Evolutionary conservation across 1,140 invertebrate genomes (phyloP).

Genomic region (Sycophaga agraensis): DNA sequence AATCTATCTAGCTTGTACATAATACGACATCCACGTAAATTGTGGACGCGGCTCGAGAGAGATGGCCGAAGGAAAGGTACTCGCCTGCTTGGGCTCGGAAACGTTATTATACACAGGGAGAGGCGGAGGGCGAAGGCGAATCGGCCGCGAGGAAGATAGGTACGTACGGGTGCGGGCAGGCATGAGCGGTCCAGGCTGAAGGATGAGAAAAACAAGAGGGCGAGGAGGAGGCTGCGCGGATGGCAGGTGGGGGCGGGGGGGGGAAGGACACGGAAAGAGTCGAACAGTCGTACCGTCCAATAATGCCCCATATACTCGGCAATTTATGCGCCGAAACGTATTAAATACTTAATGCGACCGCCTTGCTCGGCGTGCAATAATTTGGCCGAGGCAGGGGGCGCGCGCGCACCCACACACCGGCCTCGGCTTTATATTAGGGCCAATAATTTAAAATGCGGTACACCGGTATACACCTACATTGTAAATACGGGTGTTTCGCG

Average conservation of each 20-base stretch:
- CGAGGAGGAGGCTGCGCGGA: neutral
- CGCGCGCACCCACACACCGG: neutral
- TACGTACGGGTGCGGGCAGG: too few species aligned
- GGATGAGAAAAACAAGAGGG: neutral
- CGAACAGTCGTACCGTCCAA: conserved; percentile 38
- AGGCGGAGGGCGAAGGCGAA: conserved; percentile 4
- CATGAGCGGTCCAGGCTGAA: conserved; percentile 16
- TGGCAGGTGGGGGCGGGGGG: too few species aligned
- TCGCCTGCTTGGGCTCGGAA: neutral
- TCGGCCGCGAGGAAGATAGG: too few species aligned
- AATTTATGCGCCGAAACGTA: conserved; percentile 55
- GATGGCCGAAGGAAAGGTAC: too few species aligned
- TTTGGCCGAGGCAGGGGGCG: conserved; percentile 23
- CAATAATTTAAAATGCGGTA: conserved; percentile 49
- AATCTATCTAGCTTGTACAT: too few species aligned
- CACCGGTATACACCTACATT: conserved; percentile 42
- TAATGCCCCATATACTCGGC: conserved; percentile 53
- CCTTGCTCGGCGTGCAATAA: conserved; percentile 37
- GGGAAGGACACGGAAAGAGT: conserved; percentile 21
- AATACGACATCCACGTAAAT: too few species aligned
- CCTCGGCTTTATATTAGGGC: conserved; percentile 39
- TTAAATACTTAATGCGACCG: conserved; percentile 46
- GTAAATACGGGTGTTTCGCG: conserved; percentile 49
- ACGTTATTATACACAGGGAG: conserved; percentile 8
- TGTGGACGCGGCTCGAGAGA: too few species aligned